A percentile compares a stretch with the other conserved stretches of the same genome.
Evolutionary conservation across 2,888 invertebrate species (phyloP).

Genomic region (Drosophila anomelani): DNA sequence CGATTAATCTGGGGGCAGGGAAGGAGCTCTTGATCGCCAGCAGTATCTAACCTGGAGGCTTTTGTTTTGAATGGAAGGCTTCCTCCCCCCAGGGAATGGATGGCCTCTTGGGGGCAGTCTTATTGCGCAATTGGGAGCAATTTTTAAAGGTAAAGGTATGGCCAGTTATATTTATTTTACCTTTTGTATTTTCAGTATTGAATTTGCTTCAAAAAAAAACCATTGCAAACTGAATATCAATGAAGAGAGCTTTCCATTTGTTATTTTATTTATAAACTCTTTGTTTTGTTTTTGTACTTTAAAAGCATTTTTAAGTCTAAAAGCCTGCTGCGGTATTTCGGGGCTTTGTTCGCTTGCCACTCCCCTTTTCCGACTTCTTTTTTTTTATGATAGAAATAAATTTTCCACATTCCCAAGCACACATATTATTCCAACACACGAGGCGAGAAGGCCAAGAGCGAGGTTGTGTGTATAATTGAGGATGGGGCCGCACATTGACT

Average conservation of each 20-base stretch:
- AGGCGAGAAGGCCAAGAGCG: slow-evolving; percentile 19
- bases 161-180: neutral
- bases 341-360: slow-evolving; percentile 12
- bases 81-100: neutral
- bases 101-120: slow-evolving; percentile 6
- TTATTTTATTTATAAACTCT: slow-evolving; percentile 3
- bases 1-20: slow-evolving; percentile 23
- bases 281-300: slow-evolving; percentile 20
- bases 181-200: slow-evolving; percentile 7
- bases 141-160: slow-evolving; percentile 8
- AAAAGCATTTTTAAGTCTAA: slow-evolving; percentile 47
- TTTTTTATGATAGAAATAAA: slow-evolving; percentile 63
- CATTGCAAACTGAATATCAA: slow-evolving; percentile 5
- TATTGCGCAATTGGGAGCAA: slow-evolving; percentile 23
- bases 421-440: slow-evolving; percentile 42
- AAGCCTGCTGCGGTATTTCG: slow-evolving; percentile 49
- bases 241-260: slow-evolving; percentile 2
- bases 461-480: slow-evolving; percentile 45
- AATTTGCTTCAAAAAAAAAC: neutral
- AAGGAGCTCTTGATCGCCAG: slow-evolving; percentile 12
- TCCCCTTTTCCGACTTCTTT: neutral
- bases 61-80: slow-evolving; percentile 13
- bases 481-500: slow-evolving; percentile 28
- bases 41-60: slow-evolving; percentile 43
- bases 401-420: slow-evolving; percentile 38